phyloP scores from a whole-genome alignment of 2,797 vertebrate species.

The Amblyopsis hoosieri region DNA sequence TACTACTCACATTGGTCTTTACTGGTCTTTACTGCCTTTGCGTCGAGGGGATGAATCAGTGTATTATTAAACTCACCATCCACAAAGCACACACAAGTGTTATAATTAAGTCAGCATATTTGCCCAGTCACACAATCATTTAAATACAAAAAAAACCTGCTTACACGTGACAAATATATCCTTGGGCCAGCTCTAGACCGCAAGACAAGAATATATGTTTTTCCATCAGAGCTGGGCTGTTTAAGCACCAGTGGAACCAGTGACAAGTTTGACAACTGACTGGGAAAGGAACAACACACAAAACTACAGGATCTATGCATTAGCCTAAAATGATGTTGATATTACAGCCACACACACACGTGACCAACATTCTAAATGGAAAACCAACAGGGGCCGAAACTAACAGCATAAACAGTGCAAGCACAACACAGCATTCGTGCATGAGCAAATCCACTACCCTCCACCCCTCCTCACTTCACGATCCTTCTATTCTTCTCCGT shows the following conservation, averaged over 20 bases:
- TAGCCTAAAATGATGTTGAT: no score
- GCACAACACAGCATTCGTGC: no score
- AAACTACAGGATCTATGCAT: background rate
- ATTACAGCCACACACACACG: no score
- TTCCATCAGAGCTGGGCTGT: constrained; percentile 21
- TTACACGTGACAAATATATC: constrained; percentile 19
- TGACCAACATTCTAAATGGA: no score
- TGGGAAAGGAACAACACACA: background rate
- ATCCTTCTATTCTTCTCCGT: constrained; percentile 47
- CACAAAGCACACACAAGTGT: constrained; percentile 23
- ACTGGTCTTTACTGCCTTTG: constrained; percentile 44
- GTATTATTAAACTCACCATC: constrained; percentile 39
- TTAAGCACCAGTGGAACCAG: constrained; percentile 13
- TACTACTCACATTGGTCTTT: background rate
- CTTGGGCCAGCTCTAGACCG: constrained; percentile 50
- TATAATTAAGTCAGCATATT: constrained; percentile 10
- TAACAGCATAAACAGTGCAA: no score
- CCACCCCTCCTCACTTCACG: constrained; percentile 40
- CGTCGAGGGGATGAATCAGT: constrained; percentile 50
- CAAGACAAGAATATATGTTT: constrained; percentile 59
- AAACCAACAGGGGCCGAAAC: no score
- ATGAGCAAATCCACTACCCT: no score
- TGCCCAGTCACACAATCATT: constrained; percentile 5
- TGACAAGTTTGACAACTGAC: constrained; percentile 4
- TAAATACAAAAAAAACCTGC: background rate